A percentile compares a stretch with the other conserved stretches of the same genome.
These are phyloP conservation scores for Butorides virescens DNA, from an alignment of 2,113 vertebrate genomes.

Conservation along the genomic window DNA sequence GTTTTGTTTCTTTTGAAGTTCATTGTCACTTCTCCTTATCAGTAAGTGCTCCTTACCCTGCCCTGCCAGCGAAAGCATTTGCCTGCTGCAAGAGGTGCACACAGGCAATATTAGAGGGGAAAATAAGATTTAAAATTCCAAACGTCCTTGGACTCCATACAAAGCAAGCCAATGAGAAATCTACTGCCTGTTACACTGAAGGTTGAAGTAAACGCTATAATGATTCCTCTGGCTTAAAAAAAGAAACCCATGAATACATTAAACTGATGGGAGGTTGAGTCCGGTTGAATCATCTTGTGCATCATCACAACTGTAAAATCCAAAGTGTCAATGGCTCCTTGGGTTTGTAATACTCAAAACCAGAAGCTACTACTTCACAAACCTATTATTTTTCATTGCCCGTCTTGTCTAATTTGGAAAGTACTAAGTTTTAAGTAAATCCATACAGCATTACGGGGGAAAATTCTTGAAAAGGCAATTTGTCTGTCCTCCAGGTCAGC, in stretches of 20 bases:
- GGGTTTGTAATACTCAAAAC: background rate
- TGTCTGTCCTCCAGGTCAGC: background rate
- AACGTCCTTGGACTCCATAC: background rate
- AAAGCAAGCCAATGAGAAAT: background rate
- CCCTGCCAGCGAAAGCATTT: background rate
- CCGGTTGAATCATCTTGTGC: background rate
- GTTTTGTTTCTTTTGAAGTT: conserved; percentile 11
- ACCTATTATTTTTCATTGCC: background rate
- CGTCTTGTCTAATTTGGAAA: background rate
- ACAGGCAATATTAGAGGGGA: background rate
- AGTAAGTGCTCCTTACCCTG: background rate
- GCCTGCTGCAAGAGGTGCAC: background rate
- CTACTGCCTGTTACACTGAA: background rate
- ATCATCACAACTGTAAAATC: background rate
- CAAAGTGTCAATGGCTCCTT: background rate
- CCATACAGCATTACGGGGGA: background rate
- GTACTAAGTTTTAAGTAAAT: background rate
- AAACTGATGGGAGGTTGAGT: background rate
- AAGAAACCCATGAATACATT: background rate
- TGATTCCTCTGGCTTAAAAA: background rate
- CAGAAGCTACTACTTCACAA: background rate
- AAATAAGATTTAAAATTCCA: background rate
- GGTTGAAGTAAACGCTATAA: background rate
- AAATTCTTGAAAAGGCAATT: background rate
- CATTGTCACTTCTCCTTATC: background rate